Conservation (phyloP, 2,113 vertebrate species). For the Acrocephalus kingi region DNA sequence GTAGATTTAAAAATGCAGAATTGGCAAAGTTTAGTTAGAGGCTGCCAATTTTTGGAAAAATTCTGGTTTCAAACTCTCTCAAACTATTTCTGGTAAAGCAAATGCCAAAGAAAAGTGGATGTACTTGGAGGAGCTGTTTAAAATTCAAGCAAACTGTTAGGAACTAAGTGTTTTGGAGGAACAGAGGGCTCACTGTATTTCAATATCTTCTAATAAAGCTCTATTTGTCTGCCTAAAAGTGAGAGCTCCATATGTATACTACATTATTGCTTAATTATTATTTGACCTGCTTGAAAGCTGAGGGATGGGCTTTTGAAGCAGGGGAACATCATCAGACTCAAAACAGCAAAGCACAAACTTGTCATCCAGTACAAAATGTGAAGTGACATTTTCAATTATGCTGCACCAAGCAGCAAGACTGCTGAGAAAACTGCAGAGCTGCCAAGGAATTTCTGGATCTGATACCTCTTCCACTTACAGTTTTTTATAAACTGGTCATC, state of each 20-base stretch:
- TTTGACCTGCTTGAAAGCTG: background rate
- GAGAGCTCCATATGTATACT: background rate
- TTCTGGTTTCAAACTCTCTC: background rate
- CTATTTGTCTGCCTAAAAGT: background rate
- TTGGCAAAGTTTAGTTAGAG: background rate
- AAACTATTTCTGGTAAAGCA: background rate
- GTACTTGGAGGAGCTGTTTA: background rate
- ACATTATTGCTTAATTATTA: background rate
- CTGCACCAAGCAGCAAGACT: background rate
- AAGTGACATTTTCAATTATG: constrained; percentile 18
- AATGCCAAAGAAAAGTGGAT: background rate
- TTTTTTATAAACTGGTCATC: background rate
- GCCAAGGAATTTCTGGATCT: constrained; percentile 40
- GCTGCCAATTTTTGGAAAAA: background rate
- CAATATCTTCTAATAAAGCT: background rate
- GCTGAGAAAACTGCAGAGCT: constrained; percentile 8
- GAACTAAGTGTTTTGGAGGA: background rate
- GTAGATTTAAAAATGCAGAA: background rate
- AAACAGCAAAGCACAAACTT: background rate
- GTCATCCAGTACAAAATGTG: background rate
- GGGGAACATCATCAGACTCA: background rate
- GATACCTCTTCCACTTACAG: background rate
- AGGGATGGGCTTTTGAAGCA: background rate
- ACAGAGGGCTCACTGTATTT: background rate
- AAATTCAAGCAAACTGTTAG: constrained; percentile 10